Percentiles rank a stretch among this genome's conserved stretches.
phyloP scores from a whole-genome alignment of 23 tunicate species.

The Trididemnum nubilum region DNA sequence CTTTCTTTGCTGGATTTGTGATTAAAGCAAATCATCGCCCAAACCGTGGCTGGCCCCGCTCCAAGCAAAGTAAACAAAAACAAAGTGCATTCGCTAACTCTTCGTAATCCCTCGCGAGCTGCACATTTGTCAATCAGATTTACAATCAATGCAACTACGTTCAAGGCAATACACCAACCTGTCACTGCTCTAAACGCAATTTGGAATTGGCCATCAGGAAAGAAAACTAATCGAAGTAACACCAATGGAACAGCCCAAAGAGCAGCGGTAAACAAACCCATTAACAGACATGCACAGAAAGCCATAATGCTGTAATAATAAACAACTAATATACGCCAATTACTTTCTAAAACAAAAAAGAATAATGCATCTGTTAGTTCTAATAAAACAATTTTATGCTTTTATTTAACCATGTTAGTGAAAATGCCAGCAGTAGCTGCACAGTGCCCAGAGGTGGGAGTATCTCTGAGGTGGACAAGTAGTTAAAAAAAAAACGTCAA shows the following conservation, averaged over 20 bases:
- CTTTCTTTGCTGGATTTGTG: slow-evolving; percentile 9
- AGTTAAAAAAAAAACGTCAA: no score
- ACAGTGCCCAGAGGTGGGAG: no score
- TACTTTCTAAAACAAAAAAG: no score
- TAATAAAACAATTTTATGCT: no score
- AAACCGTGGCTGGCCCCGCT: neutral
- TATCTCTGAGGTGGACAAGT: no score
- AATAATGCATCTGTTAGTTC: no score
- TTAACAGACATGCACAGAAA: neutral
- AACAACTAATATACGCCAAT: no score
- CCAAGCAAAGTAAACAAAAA: slow-evolving; percentile 9
- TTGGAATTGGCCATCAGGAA: neutral
- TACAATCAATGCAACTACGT: neutral
- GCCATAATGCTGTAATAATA: no score
- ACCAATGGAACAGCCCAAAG: slow-evolving; percentile 6
- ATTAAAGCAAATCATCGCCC: neutral
- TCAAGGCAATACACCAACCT: neutral
- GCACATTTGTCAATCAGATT: neutral
- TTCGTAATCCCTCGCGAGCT: neutral
- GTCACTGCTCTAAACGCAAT: neutral
- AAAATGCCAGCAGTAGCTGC: no score
- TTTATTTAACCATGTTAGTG: no score
- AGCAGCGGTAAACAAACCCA: neutral
- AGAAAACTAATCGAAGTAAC: neutral
- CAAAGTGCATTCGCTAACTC: neutral